These are phyloP conservation scores for Apus apus DNA, from an alignment of 2,113 vertebrate genomes.

Conservation along the genomic window DNA sequence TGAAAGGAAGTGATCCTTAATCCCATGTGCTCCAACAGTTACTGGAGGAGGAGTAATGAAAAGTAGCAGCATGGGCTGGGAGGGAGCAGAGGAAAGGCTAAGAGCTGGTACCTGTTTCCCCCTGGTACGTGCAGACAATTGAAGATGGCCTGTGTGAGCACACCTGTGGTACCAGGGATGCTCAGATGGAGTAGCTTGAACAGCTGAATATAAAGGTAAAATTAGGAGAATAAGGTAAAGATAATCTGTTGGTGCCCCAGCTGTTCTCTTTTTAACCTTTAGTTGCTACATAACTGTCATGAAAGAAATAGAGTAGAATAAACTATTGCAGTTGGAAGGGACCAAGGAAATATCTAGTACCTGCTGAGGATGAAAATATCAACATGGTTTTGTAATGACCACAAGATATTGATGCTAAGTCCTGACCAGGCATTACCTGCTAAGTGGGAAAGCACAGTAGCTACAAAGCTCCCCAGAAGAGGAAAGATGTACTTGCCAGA, in stretches of 20 bases:
- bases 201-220: not conserved
- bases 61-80: not conserved
- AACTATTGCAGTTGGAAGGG: not conserved
- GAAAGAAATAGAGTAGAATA: not conserved
- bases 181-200: not conserved
- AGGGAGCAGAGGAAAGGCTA: too few species aligned
- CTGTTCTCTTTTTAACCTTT: not conserved
- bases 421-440: not conserved
- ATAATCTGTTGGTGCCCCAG: not conserved
- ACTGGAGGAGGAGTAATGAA: not conserved
- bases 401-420: not conserved
- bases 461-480: not conserved
- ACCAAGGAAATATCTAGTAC: not conserved
- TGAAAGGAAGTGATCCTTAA: not conserved
- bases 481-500: not conserved
- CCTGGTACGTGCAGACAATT: fast-evolving
- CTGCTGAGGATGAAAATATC: not conserved
- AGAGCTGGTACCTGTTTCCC: not conserved
- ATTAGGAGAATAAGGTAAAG: not conserved
- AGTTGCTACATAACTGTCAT: not conserved
- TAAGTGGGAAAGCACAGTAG: not conserved
- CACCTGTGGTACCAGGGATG: not conserved
- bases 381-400: not conserved
- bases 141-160: too few species aligned
- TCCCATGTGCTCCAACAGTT: not conserved